A percentile compares a stretch with the other conserved stretches of the same genome.
Conservation (phyloP, 2,888 invertebrate species). For the Salpingus planirostris region DNA sequence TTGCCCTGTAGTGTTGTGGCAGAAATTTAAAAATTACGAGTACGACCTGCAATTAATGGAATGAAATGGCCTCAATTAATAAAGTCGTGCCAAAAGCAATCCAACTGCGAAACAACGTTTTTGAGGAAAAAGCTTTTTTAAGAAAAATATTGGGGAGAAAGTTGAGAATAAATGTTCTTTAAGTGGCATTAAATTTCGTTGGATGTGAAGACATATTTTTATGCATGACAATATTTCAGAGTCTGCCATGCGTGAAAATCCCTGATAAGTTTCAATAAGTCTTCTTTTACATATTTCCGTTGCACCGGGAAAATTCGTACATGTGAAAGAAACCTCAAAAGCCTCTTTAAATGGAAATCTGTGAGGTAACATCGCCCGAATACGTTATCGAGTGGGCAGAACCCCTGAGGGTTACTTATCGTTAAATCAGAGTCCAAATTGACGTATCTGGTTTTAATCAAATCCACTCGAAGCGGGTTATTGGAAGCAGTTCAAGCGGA, state of each 20-base stretch:
- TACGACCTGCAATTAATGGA: too few species aligned
- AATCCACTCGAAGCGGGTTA: slow-evolving; percentile 24
- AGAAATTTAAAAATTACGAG: too few species aligned
- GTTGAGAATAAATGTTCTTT: too few species aligned
- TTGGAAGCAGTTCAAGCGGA: slow-evolving; percentile 17
- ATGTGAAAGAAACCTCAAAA: slow-evolving; percentile 13
- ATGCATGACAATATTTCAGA: slow-evolving; percentile 10
- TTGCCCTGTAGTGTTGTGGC: too few species aligned
- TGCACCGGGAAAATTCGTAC: slow-evolving; percentile 8
- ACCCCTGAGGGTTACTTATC: slow-evolving; percentile 28
- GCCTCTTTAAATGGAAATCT: slow-evolving; percentile 34
- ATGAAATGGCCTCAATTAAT: too few species aligned
- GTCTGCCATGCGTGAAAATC: slow-evolving; percentile 12
- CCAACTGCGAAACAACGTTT: too few species aligned
- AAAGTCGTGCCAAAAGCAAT: too few species aligned
- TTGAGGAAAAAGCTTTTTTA: too few species aligned
- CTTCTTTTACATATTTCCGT: slow-evolving; percentile 11
- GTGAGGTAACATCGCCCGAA: slow-evolving; percentile 27
- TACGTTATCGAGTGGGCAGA: slow-evolving; percentile 29
- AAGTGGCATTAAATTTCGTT: too few species aligned
- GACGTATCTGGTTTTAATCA: slow-evolving; percentile 34
- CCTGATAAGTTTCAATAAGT: slow-evolving; percentile 14
- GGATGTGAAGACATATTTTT: too few species aligned
- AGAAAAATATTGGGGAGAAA: too few species aligned
- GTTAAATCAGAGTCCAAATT: slow-evolving; percentile 33